Evolutionary conservation across 2,888 invertebrate species (phyloP).

Genomic region (Megamerina dolium): DNA sequence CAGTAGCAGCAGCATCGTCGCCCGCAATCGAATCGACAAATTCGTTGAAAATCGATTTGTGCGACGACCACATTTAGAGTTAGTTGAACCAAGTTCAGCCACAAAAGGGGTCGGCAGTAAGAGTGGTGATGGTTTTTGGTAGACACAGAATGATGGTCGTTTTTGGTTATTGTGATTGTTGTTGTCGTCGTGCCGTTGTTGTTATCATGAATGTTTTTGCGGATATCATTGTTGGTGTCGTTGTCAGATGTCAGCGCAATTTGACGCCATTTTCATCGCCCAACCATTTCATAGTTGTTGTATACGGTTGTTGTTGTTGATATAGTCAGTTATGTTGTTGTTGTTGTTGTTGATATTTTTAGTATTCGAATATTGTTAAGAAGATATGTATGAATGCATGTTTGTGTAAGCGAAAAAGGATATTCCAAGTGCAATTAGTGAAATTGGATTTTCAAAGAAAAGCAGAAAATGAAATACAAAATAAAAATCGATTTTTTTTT

Average conservation of each 20-base stretch:
- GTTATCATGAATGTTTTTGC: neutral
- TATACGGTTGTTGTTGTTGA: conserved; percentile 20
- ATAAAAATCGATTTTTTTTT: neutral
- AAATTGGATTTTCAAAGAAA: conserved; percentile 25
- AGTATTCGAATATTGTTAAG: too few species aligned
- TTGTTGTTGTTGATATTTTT: conserved; percentile 15
- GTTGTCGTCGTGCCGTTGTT: conserved; percentile 18
- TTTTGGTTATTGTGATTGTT: conserved; percentile 13
- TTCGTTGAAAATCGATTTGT: conserved; percentile 32
- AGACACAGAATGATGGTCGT: neutral
- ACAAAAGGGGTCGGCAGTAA: neutral
- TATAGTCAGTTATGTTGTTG: too few species aligned
- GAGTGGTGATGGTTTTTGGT: neutral
- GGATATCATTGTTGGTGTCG: conserved; percentile 22
- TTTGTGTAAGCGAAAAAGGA: conserved; percentile 26
- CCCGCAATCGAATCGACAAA: too few species aligned
- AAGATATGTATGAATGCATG: too few species aligned
- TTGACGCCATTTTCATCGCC: conserved; percentile 40
- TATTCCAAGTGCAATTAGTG: conserved; percentile 43
- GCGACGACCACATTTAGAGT: conserved; percentile 13
- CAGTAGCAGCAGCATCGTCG: conserved; percentile 3
- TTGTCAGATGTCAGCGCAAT: conserved; percentile 45
- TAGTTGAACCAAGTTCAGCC: neutral
- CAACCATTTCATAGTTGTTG: conserved; percentile 6
- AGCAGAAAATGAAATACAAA: neutral